phyloP scores from a whole-genome alignment of 1,140 invertebrate genomes.

The Aleiodes sp. region DNA sequence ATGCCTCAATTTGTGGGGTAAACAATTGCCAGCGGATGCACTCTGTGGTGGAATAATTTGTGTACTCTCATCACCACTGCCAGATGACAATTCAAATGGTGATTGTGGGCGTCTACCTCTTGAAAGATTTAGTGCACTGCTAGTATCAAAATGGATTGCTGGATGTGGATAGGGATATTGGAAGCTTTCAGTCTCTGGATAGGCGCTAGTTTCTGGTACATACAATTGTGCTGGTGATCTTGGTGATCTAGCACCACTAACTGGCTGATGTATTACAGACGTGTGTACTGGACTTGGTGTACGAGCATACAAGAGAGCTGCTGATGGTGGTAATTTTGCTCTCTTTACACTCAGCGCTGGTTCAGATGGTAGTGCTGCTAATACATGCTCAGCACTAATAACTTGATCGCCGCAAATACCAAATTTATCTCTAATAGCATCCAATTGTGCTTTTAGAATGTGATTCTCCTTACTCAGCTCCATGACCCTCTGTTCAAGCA shows the following conservation, averaged over 20 bases:
- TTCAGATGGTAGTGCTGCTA: conserved; percentile 84
- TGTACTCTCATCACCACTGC: conserved; percentile 75
- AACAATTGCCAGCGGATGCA: conserved; percentile 68
- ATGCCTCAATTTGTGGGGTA: conserved; percentile 91
- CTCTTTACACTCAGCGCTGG: conserved; percentile 85
- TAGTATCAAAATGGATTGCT: conserved; percentile 63
- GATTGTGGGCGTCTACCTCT: conserved; percentile 69
- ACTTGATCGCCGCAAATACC: conserved; percentile 88
- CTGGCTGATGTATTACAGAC: conserved; percentile 74
- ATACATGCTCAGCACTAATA: conserved; percentile 86
- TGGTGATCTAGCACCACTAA: conserved; percentile 57
- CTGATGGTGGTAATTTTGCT: conserved; percentile 71
- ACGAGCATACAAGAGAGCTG: conserved; percentile 67
- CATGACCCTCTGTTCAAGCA: conserved; percentile 91
- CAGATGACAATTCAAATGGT: conserved; percentile 76
- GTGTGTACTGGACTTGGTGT: conserved; percentile 73
- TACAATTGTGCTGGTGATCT: conserved; percentile 57
- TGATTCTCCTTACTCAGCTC: conserved; percentile 96
- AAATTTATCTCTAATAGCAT: conserved; percentile 92
- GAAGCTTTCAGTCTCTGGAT: conserved; percentile 59
- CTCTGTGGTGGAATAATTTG: conserved; percentile 63
- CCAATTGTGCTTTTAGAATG: conserved; percentile 89
- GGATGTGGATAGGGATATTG: conserved; percentile 67
- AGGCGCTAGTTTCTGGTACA: conserved; percentile 36
- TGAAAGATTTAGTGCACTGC: conserved; percentile 73